A percentile compares a stretch with the other conserved stretches of the same genome.
Conservation (phyloP, 30 jellyfish, hydroid and myxozoan genomes). For the Hydractinia symbiolongicarpus region DNA sequence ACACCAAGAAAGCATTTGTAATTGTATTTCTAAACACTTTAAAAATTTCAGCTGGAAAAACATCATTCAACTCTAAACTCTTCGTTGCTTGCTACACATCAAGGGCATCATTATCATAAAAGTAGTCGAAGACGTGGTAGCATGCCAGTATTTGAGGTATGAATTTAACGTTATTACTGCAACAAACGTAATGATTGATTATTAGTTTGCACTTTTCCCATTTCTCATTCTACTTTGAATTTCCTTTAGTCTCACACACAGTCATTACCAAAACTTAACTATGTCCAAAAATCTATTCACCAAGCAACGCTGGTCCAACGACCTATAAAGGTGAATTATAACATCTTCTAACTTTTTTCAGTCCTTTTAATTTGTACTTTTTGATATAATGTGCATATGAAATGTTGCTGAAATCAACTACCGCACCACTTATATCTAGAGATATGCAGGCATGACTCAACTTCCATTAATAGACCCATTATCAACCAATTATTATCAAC, state of each 20-base stretch:
- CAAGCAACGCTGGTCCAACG: neutral
- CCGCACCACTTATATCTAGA: neutral
- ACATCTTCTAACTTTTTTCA: too few species aligned
- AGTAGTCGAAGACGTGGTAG: neutral
- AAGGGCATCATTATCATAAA: neutral
- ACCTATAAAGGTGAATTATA: neutral
- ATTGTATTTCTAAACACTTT: neutral
- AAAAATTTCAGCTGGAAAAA: neutral
- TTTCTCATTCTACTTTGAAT: neutral
- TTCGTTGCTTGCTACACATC: neutral
- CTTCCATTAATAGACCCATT: neutral
- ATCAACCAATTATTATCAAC: too few species aligned
- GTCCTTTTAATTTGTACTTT: neutral
- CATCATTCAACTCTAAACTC: neutral
- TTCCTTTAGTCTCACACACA: neutral
- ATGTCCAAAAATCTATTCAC: neutral
- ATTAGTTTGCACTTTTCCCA: neutral
- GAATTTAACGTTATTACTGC: too few species aligned
- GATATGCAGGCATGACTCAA: conserved; percentile 11
- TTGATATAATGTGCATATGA: neutral
- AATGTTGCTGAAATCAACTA: neutral
- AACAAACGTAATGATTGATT: too few species aligned
- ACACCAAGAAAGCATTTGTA: too few species aligned
- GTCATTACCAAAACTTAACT: neutral
- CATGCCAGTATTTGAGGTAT: conserved; percentile 10